Evolutionary conservation across 1,140 invertebrate species (phyloP).

Genomic region (Ceratosolen fusciceps): DNA sequence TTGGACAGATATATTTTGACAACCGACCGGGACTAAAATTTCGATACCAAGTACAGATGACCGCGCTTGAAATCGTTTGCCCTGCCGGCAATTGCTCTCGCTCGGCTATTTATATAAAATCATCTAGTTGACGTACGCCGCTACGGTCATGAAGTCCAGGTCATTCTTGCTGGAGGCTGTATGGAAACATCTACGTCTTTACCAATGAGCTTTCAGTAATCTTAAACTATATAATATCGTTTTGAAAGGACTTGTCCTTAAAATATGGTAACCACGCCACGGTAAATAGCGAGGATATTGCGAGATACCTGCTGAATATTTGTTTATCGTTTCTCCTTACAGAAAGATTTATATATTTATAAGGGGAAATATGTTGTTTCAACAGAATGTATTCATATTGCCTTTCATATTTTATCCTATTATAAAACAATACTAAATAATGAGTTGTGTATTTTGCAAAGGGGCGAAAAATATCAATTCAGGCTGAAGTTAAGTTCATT

Average conservation of each 20-base stretch:
- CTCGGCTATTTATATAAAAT: constrained; percentile 13
- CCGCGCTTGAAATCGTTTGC: background rate
- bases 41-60: background rate
- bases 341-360: constrained; percentile 3
- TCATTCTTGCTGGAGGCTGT: background rate
- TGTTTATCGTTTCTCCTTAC: background rate
- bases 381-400: background rate
- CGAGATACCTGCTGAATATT: background rate
- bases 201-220: background rate
- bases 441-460: background rate
- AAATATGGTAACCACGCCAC: background rate
- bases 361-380: background rate
- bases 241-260: constrained; percentile 2
- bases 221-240: constrained; percentile 14
- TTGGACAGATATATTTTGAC: constrained; percentile 14
- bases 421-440: background rate
- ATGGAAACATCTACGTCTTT: background rate
- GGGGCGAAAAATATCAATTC: background rate
- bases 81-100: background rate
- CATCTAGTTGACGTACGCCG: background rate
- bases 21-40: background rate
- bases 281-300: background rate
- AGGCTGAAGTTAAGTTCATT: too few relatives aligned
- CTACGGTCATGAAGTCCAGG: background rate
- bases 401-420: background rate